phyloP scores from a whole-genome alignment of 92 coral and sea anemone species.

The Diadumene lineata region DNA sequence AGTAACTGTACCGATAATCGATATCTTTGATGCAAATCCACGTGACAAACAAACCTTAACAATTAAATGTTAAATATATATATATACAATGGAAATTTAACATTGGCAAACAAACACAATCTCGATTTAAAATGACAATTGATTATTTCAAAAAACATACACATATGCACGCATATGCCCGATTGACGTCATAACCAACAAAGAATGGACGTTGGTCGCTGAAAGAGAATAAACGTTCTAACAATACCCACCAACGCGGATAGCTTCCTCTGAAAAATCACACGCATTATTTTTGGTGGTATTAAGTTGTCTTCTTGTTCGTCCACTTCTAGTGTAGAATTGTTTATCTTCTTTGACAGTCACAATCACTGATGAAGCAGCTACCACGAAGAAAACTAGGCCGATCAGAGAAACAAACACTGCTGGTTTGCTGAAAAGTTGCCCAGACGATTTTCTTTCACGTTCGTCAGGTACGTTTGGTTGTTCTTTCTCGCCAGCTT shows the following conservation, averaged over 20 bases:
- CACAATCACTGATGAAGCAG: constrained; percentile 2
- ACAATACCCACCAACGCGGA: constrained; percentile 57
- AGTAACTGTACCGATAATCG: no score
- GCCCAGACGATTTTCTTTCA: background rate
- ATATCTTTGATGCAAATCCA: no score
- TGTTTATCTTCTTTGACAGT: constrained; percentile 5
- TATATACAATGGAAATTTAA: no score
- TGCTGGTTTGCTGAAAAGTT: background rate
- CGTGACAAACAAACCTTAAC: no score
- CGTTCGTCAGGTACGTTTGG: background rate
- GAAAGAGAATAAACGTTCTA: background rate
- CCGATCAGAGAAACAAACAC: constrained; percentile 21
- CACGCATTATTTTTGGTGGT: constrained; percentile 36
- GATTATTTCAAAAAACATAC: no score
- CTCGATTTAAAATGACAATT: no score
- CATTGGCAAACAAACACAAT: no score
- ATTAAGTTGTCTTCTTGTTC: constrained; percentile 5
- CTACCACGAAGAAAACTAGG: constrained; percentile 24
- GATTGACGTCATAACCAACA: background rate
- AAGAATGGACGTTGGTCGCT: background rate
- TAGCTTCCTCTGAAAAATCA: constrained; percentile 51
- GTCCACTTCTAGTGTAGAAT: background rate
- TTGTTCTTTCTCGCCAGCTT: background rate
- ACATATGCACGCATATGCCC: no score
- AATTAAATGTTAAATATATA: no score